Evolutionary conservation across 2,888 invertebrate species (phyloP).

Genomic region (Corbicula japonica): DNA sequence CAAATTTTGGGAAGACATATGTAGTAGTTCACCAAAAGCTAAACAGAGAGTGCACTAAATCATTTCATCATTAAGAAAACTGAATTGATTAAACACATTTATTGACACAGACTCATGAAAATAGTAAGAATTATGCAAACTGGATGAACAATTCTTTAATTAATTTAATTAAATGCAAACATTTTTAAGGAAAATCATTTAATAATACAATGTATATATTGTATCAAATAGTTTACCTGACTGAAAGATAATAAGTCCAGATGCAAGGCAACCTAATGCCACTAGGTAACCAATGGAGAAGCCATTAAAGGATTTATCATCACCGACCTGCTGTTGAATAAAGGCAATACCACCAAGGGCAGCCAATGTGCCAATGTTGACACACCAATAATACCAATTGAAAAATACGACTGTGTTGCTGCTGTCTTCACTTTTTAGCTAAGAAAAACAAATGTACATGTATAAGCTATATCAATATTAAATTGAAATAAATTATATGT

Average conservation of each 20-base stretch:
- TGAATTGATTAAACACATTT: too few relatives aligned
- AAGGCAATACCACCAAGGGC: conserved; percentile 86
- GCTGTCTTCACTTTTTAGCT: conserved; percentile 83
- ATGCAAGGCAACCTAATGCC: conserved; percentile 82
- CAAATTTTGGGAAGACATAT: too few relatives aligned
- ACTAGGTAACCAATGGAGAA: conserved; percentile 86
- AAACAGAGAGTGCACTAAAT: too few relatives aligned
- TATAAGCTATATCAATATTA: too few relatives aligned
- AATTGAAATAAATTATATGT: too few relatives aligned
- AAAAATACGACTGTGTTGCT: conserved; percentile 86
- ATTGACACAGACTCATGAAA: too few relatives aligned
- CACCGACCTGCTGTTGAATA: conserved; percentile 84
- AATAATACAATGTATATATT: neutral
- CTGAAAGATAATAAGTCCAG: conserved; percentile 85
- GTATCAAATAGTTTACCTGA: conserved; percentile 72
- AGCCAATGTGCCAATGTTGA: conserved; percentile 87
- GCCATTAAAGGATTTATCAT: conserved; percentile 57
- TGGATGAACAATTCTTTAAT: too few relatives aligned
- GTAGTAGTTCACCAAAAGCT: too few relatives aligned
- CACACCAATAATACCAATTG: conserved; percentile 88
- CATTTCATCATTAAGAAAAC: too few relatives aligned
- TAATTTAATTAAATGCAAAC: neutral
- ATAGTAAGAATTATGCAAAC: too few relatives aligned
- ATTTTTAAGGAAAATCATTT: neutral
- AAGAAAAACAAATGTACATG: conserved; percentile 29